Base-by-base conservation (phyloP, 2,797 vertebrate genomes). In the Antrozous pallidus region DNA sequence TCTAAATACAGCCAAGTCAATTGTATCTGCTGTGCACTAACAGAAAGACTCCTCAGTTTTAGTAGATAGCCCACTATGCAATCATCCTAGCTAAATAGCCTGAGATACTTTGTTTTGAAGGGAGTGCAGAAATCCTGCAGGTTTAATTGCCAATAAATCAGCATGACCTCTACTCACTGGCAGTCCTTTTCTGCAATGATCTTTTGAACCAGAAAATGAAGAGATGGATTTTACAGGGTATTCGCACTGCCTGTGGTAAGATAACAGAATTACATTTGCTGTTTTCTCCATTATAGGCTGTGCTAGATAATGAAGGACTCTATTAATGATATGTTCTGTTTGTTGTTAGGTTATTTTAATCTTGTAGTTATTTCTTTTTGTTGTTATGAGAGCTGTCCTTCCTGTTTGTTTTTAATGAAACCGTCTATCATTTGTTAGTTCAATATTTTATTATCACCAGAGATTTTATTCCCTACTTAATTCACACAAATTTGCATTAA, bases 71-170 rank as follows among this genome's bases (percentile, higher is more conserved):
- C 79, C 81, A 49, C 97, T 91, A 79, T 96, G 90, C 96, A 98
- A 97, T 94, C 97, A 95, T 95, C 96, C 94, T 97, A 84, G 91
- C 97, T 97, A 97, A 98, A 98, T 97, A 97, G 97, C 93, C 96
- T 61, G 93, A 92, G 97, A 97, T 97, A 96, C 97, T 98, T 98
- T 97, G 97, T 98, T 98, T 98, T 98, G 97, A 98, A 98, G 97
- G 91, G 96, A 97, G 95, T 90, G 93, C 98, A 98, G 98, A 98
- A 98, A 99, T 98, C 99, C 98, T 98, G 99, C 98, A 98, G 99
- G 97, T 99, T 99, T 99, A 99, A 99, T 99, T 99, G 99, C 98
- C 98, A 98, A 99, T 99, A 99, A 99, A 99, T 99, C 99, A 99
- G 99, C 98, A 98, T 98, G 98, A 98, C 98, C 98, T 99, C 98